Conservation (phyloP, 2,797 vertebrate genomes). For the Melanotaenia boesemani region DNA sequence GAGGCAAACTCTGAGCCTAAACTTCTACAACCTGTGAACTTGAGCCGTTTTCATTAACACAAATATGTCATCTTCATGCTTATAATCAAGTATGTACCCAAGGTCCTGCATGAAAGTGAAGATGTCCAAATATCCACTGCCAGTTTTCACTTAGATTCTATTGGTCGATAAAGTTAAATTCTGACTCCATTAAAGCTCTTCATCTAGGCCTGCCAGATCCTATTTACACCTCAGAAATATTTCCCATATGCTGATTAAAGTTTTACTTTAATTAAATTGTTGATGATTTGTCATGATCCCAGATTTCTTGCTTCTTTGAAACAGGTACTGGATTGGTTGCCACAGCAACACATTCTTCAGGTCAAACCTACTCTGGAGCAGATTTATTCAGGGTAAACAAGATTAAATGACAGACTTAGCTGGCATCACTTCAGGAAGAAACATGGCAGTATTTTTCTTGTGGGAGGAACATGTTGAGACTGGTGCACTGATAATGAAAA, state of each 20-base stretch:
- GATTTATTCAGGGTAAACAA: not conserved
- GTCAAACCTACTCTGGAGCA: not conserved
- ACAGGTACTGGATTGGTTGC: not conserved
- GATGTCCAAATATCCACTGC: not conserved
- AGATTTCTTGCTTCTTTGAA: not conserved
- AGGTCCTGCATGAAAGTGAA: not conserved
- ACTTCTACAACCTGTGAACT: conserved; percentile 7
- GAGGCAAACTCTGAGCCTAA: conserved; percentile 8
- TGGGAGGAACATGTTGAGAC: not conserved
- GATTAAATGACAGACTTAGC: not conserved
- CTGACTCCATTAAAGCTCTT: not conserved
- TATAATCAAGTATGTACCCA: not conserved
- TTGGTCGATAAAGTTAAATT: not conserved
- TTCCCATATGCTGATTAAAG: not conserved
- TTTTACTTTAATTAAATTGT: not conserved
- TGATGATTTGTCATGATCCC: not conserved
- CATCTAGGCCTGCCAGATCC: not conserved
- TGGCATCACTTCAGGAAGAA: not conserved
- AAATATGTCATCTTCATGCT: not conserved
- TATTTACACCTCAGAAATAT: not conserved
- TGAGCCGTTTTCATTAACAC: conserved; percentile 1
- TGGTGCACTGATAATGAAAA: not conserved
- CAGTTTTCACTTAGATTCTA: not conserved
- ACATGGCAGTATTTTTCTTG: not conserved
- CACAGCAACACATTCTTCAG: not conserved